These are phyloP conservation scores for Crypturellus tataupa DNA, from an alignment of 2,797 vertebrate genomes.

Conservation along the genomic window DNA sequence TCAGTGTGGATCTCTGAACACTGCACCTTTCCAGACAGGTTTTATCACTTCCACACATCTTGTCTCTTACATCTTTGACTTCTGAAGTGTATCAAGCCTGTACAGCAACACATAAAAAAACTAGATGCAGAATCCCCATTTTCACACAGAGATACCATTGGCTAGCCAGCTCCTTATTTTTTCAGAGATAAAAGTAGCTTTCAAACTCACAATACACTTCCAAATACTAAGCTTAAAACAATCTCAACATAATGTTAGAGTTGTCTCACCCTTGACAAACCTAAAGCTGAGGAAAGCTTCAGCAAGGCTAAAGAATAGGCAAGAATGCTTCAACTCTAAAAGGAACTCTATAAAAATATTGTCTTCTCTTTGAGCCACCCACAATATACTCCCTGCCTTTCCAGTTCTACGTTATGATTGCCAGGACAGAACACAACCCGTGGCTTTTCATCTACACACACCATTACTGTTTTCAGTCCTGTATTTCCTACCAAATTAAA, in stretches of 20 bases:
- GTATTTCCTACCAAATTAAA: neutral
- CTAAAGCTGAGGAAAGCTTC: neutral
- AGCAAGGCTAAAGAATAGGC: neutral
- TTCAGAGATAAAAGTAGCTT: neutral
- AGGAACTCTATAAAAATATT: neutral
- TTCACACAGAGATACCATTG: no score
- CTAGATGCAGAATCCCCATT: no score
- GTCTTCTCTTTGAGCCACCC: neutral
- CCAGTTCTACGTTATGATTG: neutral
- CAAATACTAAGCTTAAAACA: neutral
- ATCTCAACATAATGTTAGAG: neutral
- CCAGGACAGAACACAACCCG: neutral
- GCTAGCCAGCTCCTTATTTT: no score
- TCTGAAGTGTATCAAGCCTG: neutral
- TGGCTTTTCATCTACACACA: neutral
- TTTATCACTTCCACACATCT: neutral
- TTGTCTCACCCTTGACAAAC: neutral
- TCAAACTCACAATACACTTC: neutral
- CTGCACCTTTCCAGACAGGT: neutral
- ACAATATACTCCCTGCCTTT: neutral
- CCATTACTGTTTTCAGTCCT: neutral
- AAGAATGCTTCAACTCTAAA: neutral
- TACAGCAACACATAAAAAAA: neutral
- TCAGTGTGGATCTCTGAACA: neutral
- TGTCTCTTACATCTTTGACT: neutral